Base-by-base conservation (phyloP, 2,888 invertebrate species). In the Gonocerus acuteangulatus region DNA sequence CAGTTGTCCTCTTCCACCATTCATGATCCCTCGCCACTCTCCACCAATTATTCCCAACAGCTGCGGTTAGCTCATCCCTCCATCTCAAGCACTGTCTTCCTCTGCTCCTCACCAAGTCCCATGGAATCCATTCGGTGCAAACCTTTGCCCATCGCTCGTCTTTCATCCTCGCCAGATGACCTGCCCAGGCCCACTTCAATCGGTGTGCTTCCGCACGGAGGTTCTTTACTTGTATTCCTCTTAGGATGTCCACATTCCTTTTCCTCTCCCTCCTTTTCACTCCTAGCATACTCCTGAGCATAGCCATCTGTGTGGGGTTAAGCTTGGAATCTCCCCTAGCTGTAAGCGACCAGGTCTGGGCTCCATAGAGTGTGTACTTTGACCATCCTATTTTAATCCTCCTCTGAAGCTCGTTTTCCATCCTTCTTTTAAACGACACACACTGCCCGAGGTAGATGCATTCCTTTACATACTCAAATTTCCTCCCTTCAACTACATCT, bases 111-210 rank as follows among this genome's bases (percentile, higher is more conserved):
- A 27, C 27, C 27, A 27, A 6, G 27, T 27, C 27, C 27, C 27
- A 6, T 27, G 67, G 60, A 27, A 63, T 56, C 44, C 44, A 54
- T 54, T 57, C 48, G n/a, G 48, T 58, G 47, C 58, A 27, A 11
- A 39, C 19, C 21, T 54, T 54, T 3, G 39, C 23, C 54, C 54
- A 54, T 18, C 54, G 27, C 36, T 54, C 21, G 7, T 18, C 39
- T 13, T 15, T 9, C 42, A 36, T 54, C 19, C 18, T 48, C 4
- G 19, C 2, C 19, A 48, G 19, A 48, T 48, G 48, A 48, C 48
- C n/a, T 16, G 48, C 48, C 48, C 48, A 48, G n/a, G 9, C 21
- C 48, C 48, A 48, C 2, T 51, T 36, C 1, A 27, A 21, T 27
- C 18, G 9, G 18, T 51, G 23, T 3, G 36, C 32, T 27, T 22